Evolutionary conservation across 2,113 vertebrate genomes (phyloP), one percentile per base, ranked within the genome.

Genomic region (Oreotragus oreotragus): DNA sequence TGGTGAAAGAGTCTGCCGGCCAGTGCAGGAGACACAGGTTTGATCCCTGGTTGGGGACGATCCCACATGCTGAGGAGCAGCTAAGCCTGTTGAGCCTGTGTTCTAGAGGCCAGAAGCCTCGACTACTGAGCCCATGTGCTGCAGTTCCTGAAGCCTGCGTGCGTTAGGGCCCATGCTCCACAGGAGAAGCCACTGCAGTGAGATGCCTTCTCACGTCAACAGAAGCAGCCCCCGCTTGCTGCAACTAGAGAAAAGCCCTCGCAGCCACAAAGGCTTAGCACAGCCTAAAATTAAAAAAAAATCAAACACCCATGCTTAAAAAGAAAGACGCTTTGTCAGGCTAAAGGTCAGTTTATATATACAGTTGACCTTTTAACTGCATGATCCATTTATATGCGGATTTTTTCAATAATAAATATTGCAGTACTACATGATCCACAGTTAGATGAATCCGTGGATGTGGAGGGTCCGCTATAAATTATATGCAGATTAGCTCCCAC

Each of bases 311-410:
- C 39, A 27, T 76, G 39, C 70, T 76, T 76, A 15, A 76, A 76
- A 76, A 76, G 9, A 93, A n/a, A 60, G 45, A 51, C 1, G 17
- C 43, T 17, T 45, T 70, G 43, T 80, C 58, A 93, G 33, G 73
- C 25, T 39, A 9, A 84, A 91, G 53, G 45, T 64, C 87, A 93
- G 49, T 55, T 93, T 84, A 77, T 76, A 66, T 84, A n/a, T 25
- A 81, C 19, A 53, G 79, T 53, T n/a, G 49, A 53, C 33, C 33
- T 53, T 81, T n/a, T 12, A 81, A n/a, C 30, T 21, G 49, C 79
- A 14, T 23, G 17, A 33, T 81, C 79, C 79, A 81, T 33, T 55
- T 83, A 36, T 15, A 36, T 2, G 7, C 1, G 7, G 51, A 5
- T 83, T 36, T 83, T 83, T 83, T 55, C 80, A 27, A 1, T 36